A percentile compares a stretch with the other conserved stretches of the same genome.
Evolutionary conservation across 2,888 invertebrate genomes (phyloP).

Genomic region (Protonemura montana): DNA sequence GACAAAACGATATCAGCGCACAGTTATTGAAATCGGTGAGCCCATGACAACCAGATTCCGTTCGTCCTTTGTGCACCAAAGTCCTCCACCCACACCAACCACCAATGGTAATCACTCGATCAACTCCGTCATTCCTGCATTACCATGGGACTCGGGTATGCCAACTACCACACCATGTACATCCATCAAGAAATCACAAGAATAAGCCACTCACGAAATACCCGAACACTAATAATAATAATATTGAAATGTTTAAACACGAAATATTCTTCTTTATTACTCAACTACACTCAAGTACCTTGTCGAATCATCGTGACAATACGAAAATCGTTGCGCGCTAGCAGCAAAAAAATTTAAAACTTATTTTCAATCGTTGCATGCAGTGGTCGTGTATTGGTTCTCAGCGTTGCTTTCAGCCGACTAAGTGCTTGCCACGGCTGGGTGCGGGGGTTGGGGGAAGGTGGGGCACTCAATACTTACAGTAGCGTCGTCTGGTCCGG

Average conservation of each 20-base stretch:
- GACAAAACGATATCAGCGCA: neutral
- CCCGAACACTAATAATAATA: neutral
- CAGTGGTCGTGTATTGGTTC: neutral
- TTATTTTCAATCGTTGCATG: neutral
- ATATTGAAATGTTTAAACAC: slow-evolving; percentile 2
- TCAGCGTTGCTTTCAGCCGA: neutral
- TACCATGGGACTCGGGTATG: too few relatives aligned
- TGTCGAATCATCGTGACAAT: slow-evolving; percentile 41
- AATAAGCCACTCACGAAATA: neutral
- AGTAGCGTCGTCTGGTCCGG: slow-evolving; percentile 13
- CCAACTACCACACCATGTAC: neutral
- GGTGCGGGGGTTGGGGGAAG: slow-evolving; percentile 18
- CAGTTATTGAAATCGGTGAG: neutral
- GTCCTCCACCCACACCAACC: neutral
- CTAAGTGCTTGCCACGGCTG: neutral
- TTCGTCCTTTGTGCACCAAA: neutral
- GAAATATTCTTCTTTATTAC: neutral
- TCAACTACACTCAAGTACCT: neutral
- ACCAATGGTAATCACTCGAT: neutral
- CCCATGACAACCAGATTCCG: neutral
- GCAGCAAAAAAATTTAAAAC: neutral
- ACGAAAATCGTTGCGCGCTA: neutral
- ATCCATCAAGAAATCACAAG: neutral
- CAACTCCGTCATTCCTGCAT: neutral
- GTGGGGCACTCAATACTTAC: slow-evolving; percentile 22